These are phyloP conservation scores for Trissolcus japonicus DNA, from an alignment of 2,888 invertebrate genomes.

Conservation along the genomic window DNA sequence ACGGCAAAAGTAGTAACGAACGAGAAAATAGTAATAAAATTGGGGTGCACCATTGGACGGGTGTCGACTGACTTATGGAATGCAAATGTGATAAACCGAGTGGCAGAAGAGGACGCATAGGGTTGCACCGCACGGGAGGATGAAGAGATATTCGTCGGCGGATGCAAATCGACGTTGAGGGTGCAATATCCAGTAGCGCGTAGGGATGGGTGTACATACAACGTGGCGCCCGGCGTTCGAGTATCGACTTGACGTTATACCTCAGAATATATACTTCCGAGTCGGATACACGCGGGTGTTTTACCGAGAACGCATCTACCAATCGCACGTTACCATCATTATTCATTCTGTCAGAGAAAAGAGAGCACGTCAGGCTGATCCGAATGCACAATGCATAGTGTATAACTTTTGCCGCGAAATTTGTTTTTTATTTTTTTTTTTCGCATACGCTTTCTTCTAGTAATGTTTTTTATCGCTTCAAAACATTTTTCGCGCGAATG, in stretches of 20 bases:
- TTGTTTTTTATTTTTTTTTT: slow-evolving; percentile 18
- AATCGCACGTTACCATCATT: slow-evolving; percentile 52
- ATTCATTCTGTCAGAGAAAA: slow-evolving; percentile 53
- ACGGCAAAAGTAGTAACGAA: slow-evolving; percentile 40
- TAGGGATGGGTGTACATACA: slow-evolving; percentile 28
- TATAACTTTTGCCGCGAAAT: slow-evolving; percentile 31
- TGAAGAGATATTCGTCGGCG: slow-evolving; percentile 43
- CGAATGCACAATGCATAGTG: slow-evolving; percentile 45
- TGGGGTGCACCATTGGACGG: slow-evolving; percentile 17
- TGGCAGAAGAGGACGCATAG: slow-evolving; percentile 9
- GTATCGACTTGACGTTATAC: slow-evolving; percentile 54
- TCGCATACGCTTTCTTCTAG: slow-evolving; percentile 4
- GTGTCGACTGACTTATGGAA: slow-evolving; percentile 55
- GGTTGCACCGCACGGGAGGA: slow-evolving; percentile 10
- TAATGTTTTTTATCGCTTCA: slow-evolving; percentile 8
- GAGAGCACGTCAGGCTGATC: slow-evolving; percentile 42
- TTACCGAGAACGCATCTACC: slow-evolving; percentile 43
- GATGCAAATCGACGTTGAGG: slow-evolving; percentile 54
- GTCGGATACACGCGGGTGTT: slow-evolving; percentile 29
- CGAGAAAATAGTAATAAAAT: slow-evolving; percentile 41
- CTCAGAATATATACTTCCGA: slow-evolving; percentile 51
- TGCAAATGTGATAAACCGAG: slow-evolving; percentile 52
- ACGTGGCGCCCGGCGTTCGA: slow-evolving; percentile 32
- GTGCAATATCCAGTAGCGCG: slow-evolving; percentile 35
- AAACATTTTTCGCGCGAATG: slow-evolving; percentile 13